A percentile compares a stretch with the other conserved stretches of the same genome.
These are phyloP conservation scores for Octopus bimaculoides DNA, from an alignment of 1,140 invertebrate genomes.

Conservation along the genomic window DNA sequence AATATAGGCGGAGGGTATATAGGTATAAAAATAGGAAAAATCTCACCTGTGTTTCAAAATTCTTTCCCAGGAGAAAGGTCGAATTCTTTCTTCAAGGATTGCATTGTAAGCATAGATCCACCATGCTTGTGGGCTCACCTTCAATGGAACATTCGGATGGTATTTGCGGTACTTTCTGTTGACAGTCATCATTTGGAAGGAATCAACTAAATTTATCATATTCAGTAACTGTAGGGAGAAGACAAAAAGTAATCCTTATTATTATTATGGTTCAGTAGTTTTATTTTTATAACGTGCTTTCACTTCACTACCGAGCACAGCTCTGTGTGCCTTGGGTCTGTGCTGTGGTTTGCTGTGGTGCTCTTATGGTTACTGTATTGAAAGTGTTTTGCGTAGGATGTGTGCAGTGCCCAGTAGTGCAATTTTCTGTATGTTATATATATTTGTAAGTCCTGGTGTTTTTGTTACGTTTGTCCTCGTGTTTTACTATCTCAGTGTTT, in stretches of 20 bases:
- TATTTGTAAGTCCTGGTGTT: no score
- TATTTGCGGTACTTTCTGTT: conserved; percentile 66
- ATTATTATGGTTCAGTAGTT: no score
- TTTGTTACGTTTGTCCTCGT: no score
- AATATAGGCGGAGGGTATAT: not conserved
- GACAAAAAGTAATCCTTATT: not conserved
- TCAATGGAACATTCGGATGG: conserved; percentile 56
- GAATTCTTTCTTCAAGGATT: conserved; percentile 70
- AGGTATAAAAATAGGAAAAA: not conserved
- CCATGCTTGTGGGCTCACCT: conserved; percentile 63
- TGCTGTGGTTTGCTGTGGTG: no score
- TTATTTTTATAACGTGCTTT: no score
- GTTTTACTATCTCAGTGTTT: no score
- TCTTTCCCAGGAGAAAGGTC: conserved; percentile 72
- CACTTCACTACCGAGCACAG: no score
- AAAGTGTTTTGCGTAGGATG: no score
- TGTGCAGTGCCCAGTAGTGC: no score
- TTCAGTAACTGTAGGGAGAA: conserved; percentile 64
- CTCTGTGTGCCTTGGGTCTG: no score
- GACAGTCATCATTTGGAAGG: conserved; percentile 68
- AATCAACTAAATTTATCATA: conserved; percentile 66
- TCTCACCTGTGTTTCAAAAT: conserved; percentile 67
- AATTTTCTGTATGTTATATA: no score
- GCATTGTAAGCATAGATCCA: conserved; percentile 77
- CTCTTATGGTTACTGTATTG: no score